These are phyloP conservation scores for Platynereis dumerilii DNA, from an alignment of 2,888 invertebrate species.

Conservation along the genomic window DNA sequence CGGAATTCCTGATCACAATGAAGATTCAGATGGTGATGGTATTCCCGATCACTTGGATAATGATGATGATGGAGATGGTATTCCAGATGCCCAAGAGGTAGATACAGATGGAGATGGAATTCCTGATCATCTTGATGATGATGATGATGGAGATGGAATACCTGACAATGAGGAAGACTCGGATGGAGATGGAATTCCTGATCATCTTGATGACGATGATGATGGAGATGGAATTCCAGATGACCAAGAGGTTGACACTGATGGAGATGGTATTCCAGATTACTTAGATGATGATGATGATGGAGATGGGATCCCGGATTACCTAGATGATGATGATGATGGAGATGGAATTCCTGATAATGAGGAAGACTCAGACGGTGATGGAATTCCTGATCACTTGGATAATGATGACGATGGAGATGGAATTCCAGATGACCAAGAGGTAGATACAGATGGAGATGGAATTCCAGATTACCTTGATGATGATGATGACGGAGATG, in stretches of 20 bases:
- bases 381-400: conserved; percentile 27
- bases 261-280: conserved; percentile 46
- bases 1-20: conserved; percentile 34
- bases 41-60: conserved; percentile 40
- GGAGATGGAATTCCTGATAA: conserved; percentile 56
- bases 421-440: conserved; percentile 40
- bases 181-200: conserved; percentile 43
- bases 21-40: conserved; percentile 40
- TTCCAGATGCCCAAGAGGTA: conserved; percentile 37
- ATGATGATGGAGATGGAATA: conserved; percentile 48
- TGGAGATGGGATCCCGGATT: conserved; percentile 42
- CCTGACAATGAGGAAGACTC: conserved; percentile 34
- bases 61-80: conserved; percentile 50
- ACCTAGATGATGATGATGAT: conserved; percentile 44
- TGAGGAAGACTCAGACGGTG: conserved; percentile 33
- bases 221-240: conserved; percentile 53
- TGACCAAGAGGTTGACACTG: conserved; percentile 46
- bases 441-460: conserved; percentile 41
- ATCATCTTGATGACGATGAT: conserved; percentile 31
- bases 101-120: conserved; percentile 44
- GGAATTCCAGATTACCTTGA: conserved; percentile 36
- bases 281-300: conserved; percentile 44
- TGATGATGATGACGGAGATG: conserved; percentile 34
- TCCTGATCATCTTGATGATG: conserved; percentile 44
- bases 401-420: conserved; percentile 48